Base-by-base conservation (phyloP, 2,797 vertebrate species). In the Graptemys geographica region DNA sequence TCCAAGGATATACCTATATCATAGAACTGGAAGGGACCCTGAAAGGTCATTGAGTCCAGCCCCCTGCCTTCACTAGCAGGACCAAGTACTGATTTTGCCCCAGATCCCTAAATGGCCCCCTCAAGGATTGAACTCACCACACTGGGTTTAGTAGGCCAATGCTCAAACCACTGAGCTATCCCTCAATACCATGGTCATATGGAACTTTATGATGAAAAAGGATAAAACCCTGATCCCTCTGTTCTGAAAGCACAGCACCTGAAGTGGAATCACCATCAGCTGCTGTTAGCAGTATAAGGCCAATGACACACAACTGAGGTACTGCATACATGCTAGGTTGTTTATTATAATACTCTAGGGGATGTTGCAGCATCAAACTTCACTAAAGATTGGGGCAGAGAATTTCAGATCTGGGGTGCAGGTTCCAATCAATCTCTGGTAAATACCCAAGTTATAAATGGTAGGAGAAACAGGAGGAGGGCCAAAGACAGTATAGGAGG, bases 281-380 rank as follows among this genome's bases (percentile, higher is more conserved):
- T 84, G 74, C 83, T 53, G 31, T 90, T 76, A 11, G 62, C 86
- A 95, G 86, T 87, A 87, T 1, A 1, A 59, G n/a, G 74, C 25
- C 27, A 78, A 31, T 78, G 88, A 1, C 2, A 31, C 65, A 21
- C 4, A 79, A 84, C 83, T 55, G 12, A 86, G 74, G 69, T 92
- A 88, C 27, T 78, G 44, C 13, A 44, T 49, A 31, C 25, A 49
- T 49, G 44, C 23, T 37, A 47, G 41, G 82, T 3, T 2, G 79
- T 93, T 95, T 96, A 90, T 81, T 87, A 74, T 81, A 95, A 10
- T 47, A 95, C 81, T 83, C 84, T 51, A 81, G 33, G 57, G 83
- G 41, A 15, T 69, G 25, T 52, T 47, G 18, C 80, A 69, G 49
- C 83, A 87, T 79, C 80, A 85, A 51, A 94, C 95, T 92, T 91